Evolutionary conservation across 2,888 invertebrate genomes (phyloP).

Genomic region (Seira sanloemensis): DNA sequence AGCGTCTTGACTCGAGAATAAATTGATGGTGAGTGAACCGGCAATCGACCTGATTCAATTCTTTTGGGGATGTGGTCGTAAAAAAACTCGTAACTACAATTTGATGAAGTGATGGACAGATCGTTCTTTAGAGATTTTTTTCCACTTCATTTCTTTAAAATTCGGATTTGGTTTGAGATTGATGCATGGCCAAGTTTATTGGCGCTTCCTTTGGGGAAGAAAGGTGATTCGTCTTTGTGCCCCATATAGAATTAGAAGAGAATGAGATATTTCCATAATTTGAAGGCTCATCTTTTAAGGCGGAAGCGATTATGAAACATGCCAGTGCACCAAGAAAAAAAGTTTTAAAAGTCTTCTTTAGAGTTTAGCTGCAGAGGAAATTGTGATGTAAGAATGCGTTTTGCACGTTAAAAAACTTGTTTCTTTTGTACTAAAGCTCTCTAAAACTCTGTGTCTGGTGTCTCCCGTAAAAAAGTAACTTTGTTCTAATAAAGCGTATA

Average conservation of each 20-base stretch:
- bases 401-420: conserved; percentile 2
- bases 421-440: too few relatives aligned
- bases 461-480: conserved; percentile 11
- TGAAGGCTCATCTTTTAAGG: background rate
- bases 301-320: too few relatives aligned
- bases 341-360: background rate
- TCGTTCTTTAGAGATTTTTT: too few relatives aligned
- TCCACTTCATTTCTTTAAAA: too few relatives aligned
- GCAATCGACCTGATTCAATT: conserved; percentile 54
- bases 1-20: background rate
- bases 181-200: too few relatives aligned
- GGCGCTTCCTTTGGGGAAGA: too few relatives aligned
- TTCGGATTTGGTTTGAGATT: too few relatives aligned
- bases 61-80: background rate
- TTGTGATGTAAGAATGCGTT: background rate
- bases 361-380: background rate
- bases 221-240: background rate
- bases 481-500: conserved; percentile 36
- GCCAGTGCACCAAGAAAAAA: too few relatives aligned
- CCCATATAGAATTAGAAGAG: background rate
- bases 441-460: conserved; percentile 32
- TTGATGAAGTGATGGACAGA: conserved; percentile 25
- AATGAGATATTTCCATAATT: background rate
- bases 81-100: background rate
- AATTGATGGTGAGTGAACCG: background rate